Evolutionary conservation across 2,113 vertebrate genomes (phyloP), one percentile per base, ranked within the genome.

Genomic region (Lasiurus cinereus): DNA sequence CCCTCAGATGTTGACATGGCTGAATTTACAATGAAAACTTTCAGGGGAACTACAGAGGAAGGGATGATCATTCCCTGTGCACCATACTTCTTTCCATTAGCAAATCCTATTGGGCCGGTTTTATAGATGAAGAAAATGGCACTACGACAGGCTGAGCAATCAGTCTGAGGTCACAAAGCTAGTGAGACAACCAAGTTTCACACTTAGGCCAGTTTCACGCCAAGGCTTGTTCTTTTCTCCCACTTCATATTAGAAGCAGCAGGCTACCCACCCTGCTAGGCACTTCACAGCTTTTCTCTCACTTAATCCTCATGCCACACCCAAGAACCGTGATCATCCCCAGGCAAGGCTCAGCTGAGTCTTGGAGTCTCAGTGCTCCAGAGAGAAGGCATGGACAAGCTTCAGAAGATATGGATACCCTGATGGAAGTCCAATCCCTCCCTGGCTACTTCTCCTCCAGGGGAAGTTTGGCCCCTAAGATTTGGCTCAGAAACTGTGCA

Each of bases 21-120:
- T 86, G 36, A 52, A 86, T 87, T 84, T 76, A 72, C 8, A 43
- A 46, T n/a, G 59, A 36, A 76, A 83, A 90, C 16, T 2, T 9
- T 54, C 83, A 54, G 36, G 33, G 39, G 39, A 84, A 74, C 52
- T 31, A 79, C 90, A 72, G 79, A 64, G 59, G 19, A 59, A 67
- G 22, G 10, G 36, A 27, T 22, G 10, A n/a, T 76, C 36, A 54
- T 27, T 48, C 84, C 84, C 46, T 56, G 8, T 11, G 31, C 14
- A 22, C 14, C n/a, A 29, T 9, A 76, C 31, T 31, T 8, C 14
- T 86, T 79, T 46, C 21, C 64, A 10, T 80, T 46, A 31, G 9
- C 56, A 50, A 84, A 14, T 33, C 13, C n/a, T 88, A 8, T 39
- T 16, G 31, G 18, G n/a, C 21, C 64, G 14, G 27, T 50, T 74